Evolutionary conservation across 2,797 vertebrate genomes (phyloP).

Genomic region (Sorex maritimensis): DNA sequence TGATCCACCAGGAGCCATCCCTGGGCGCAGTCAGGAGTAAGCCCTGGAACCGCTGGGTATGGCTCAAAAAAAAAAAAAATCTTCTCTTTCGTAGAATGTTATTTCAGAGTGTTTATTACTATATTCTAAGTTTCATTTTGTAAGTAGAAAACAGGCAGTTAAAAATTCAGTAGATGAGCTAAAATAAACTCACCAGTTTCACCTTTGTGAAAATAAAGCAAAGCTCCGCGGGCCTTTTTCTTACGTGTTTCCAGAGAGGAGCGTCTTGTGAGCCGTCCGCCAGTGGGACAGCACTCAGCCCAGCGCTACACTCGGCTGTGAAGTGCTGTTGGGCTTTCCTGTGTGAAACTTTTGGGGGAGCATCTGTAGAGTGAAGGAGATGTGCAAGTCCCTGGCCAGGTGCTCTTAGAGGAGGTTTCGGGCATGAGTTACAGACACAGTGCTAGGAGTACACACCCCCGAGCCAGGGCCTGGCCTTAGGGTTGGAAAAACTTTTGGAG

Average conservation of each 20-base stretch:
- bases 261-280: background rate
- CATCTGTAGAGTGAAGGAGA: background rate
- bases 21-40: no score
- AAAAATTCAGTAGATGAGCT: slow-evolving; percentile 24
- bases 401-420: background rate
- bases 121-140: slow-evolving; percentile 36
- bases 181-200: background rate
- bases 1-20: no score
- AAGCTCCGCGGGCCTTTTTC: background rate
- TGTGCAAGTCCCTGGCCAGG: background rate
- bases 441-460: background rate
- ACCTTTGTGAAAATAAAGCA: slow-evolving; percentile 4
- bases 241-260: background rate
- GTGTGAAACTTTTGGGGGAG: background rate
- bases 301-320: background rate
- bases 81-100: no score
- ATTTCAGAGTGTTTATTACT: no score
- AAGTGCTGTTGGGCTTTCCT: background rate
- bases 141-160: background rate
- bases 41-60: background rate
- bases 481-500: background rate
- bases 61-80: no score
- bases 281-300: background rate
- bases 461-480: background rate
- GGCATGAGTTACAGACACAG: background rate